Evolutionary conservation across 2,113 vertebrate genomes (phyloP).

Genomic region (Oreochromis aureus): DNA sequence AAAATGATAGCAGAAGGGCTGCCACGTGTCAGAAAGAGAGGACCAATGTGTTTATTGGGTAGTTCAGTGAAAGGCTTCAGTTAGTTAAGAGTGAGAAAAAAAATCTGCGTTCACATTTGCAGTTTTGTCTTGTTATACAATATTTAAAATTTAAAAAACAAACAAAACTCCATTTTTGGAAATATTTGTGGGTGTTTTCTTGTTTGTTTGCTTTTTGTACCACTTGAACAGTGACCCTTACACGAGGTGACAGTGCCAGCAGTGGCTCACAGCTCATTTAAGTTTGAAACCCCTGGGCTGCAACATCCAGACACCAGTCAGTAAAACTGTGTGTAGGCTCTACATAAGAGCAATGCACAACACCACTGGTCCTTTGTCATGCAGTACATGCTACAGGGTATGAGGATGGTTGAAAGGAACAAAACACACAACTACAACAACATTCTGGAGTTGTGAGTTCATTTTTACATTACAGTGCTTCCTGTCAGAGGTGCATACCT

Average conservation of each 20-base stretch:
- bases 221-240: fast-evolving
- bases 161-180: neutral
- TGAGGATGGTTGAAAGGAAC: neutral
- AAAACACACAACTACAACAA: neutral
- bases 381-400: neutral
- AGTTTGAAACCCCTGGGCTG: neutral
- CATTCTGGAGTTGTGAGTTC: neutral
- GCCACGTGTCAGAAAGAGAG: neutral
- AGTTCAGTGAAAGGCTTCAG: neutral
- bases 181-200: neutral
- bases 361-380: neutral
- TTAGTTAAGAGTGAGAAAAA: neutral
- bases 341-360: neutral
- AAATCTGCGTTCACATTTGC: neutral
- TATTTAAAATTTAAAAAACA: neutral
- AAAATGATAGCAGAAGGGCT: neutral
- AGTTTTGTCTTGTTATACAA: neutral
- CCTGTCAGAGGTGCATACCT: neutral
- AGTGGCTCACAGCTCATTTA: neutral
- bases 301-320: neutral
- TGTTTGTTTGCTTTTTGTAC: neutral
- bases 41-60: neutral
- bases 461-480: neutral
- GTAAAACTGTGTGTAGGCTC: neutral
- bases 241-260: neutral